These are phyloP conservation scores for Cromileptes altivelis DNA, from an alignment of 2,113 vertebrate genomes.

Conservation along the genomic window DNA sequence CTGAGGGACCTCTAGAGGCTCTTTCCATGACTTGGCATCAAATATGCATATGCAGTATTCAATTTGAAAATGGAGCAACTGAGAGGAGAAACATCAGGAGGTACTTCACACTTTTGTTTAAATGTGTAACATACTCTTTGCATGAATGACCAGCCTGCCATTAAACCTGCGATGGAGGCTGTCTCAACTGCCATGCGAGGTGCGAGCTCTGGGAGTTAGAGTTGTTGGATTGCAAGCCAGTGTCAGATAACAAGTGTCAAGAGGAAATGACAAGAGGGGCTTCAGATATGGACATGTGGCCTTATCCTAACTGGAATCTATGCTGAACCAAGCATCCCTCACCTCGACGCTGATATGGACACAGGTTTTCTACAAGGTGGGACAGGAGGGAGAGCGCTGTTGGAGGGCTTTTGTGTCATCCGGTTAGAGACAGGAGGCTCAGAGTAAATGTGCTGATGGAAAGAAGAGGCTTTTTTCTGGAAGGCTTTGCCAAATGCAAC, in stretches of 20 bases:
- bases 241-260: conserved; percentile 70
- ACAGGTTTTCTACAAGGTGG: conserved; percentile 12
- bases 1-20: not conserved
- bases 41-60: conserved; percentile 2
- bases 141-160: conserved; percentile 27
- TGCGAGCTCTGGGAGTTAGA: conserved; percentile 32
- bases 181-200: conserved; percentile 37
- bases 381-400: not conserved
- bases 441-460: not conserved
- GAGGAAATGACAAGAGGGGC: conserved; percentile 58
- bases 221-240: conserved; percentile 44
- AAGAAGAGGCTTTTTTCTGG: no score
- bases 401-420: not conserved
- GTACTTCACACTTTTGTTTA: conserved; percentile 40
- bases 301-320: conserved; percentile 71
- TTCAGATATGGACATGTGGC: conserved; percentile 36
- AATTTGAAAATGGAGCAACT: conserved; percentile 1
- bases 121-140: conserved; percentile 33
- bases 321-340: conserved; percentile 59
- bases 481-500: not conserved
- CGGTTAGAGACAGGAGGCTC: not conserved
- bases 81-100: conserved; percentile 5
- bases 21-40: not conserved
- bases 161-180: conserved; percentile 43
- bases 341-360: conserved; percentile 40